Conservation (phyloP, 2,888 invertebrate genomes). For the Tetragnatha montana region DNA sequence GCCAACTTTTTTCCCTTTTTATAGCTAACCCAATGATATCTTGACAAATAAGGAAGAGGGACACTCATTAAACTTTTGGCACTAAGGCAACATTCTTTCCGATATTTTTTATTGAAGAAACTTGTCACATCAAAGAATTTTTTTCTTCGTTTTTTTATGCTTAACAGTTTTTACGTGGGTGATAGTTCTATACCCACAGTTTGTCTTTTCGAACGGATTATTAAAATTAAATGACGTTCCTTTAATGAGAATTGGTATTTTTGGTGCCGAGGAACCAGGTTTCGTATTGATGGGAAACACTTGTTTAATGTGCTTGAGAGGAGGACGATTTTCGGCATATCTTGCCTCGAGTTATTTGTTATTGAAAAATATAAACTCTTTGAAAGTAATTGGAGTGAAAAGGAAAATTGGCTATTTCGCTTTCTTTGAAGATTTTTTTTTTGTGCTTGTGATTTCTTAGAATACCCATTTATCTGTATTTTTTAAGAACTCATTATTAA, state of each 20-base stretch:
- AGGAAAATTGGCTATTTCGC: no score
- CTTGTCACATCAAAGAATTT: background rate
- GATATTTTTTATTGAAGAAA: background rate
- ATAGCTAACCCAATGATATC: background rate
- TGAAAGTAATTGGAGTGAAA: no score
- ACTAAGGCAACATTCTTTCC: constrained; percentile 1
- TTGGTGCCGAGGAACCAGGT: background rate
- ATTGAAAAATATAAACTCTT: background rate
- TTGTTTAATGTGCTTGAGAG: background rate
- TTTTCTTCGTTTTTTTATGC: background rate
- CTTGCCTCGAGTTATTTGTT: background rate
- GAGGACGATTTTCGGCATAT: background rate
- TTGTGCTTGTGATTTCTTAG: no score
- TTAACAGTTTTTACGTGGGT: background rate
- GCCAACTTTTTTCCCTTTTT: background rate
- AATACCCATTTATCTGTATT: no score
- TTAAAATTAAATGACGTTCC: background rate
- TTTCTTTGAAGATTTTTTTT: no score
- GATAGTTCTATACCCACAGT: background rate
- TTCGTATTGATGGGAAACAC: background rate
- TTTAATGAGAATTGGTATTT: background rate
- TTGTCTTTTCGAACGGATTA: background rate
- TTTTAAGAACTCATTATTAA: no score
- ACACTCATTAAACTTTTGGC: background rate
- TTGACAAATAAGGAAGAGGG: background rate